phyloP scores from a whole-genome alignment of 2,797 vertebrate genomes.

The Artibeus jamaicensis region DNA sequence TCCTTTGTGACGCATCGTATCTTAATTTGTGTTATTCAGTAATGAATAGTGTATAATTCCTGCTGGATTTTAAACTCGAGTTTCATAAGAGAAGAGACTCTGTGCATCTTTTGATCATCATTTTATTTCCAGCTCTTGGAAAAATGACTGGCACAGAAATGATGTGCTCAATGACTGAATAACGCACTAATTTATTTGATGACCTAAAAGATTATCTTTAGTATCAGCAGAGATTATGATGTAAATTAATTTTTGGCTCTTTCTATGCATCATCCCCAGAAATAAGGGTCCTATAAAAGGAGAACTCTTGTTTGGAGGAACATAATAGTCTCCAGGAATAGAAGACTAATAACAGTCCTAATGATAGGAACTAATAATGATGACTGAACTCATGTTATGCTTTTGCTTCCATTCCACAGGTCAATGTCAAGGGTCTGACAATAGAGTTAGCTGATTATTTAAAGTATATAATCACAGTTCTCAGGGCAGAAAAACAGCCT shows the following conservation, averaged over 20 bases:
- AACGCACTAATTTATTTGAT: neutral
- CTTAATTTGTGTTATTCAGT: slow-evolving; percentile 28
- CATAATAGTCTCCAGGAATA: neutral
- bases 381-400: neutral
- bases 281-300: neutral
- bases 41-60: neutral
- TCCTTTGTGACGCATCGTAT: neutral
- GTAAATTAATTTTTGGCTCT: neutral
- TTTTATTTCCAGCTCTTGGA: neutral
- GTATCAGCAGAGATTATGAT: neutral
- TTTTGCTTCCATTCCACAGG: neutral
- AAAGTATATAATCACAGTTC: neutral
- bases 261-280: neutral
- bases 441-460: neutral
- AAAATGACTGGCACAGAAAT: neutral
- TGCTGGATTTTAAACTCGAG: neutral
- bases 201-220: neutral
- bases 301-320: neutral
- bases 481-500: neutral
- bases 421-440: neutral
- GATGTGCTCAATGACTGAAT: neutral
- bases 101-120: neutral
- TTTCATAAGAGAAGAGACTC: neutral
- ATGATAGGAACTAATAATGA: neutral
- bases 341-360: neutral